Conservation (phyloP, 2,113 vertebrate genomes). For the Tragelaphus buxtoni region DNA sequence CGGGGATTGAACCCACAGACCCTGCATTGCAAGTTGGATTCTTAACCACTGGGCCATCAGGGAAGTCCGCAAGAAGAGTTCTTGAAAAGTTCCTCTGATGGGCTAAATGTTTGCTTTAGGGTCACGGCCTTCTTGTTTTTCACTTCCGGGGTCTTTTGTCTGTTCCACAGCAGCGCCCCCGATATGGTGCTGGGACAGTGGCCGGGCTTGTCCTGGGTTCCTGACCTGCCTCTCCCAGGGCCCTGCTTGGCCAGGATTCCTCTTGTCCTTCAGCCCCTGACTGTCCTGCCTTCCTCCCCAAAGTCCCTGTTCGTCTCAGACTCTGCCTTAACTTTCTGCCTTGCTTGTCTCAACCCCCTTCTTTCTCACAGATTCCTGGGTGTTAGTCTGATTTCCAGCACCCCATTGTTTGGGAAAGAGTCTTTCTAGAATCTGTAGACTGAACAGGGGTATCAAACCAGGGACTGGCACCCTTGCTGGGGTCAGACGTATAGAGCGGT, state of each 20-base stretch:
- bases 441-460: not conserved
- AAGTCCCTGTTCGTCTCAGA: not conserved
- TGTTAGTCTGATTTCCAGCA: not conserved
- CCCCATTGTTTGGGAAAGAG: not conserved
- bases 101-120: not conserved
- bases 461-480: not conserved
- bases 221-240: not conserved
- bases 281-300: not conserved
- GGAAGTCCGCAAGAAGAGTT: not conserved
- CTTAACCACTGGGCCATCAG: not conserved
- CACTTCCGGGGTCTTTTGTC: not conserved
- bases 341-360: not conserved
- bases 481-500: not conserved
- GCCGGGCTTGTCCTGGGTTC: not conserved
- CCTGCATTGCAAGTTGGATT: not conserved
- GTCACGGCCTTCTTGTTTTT: not conserved
- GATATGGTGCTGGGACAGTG: fast-evolving
- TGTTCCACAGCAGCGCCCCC: fast-evolving
- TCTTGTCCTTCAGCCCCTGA: not conserved
- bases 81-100: not conserved
- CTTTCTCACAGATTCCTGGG: not conserved
- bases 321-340: not conserved
- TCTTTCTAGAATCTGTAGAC: not conserved
- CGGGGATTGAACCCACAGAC: not conserved
- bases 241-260: not conserved